Base-by-base conservation (phyloP, 2,797 vertebrate species). In the Linurgus olivaceus region DNA sequence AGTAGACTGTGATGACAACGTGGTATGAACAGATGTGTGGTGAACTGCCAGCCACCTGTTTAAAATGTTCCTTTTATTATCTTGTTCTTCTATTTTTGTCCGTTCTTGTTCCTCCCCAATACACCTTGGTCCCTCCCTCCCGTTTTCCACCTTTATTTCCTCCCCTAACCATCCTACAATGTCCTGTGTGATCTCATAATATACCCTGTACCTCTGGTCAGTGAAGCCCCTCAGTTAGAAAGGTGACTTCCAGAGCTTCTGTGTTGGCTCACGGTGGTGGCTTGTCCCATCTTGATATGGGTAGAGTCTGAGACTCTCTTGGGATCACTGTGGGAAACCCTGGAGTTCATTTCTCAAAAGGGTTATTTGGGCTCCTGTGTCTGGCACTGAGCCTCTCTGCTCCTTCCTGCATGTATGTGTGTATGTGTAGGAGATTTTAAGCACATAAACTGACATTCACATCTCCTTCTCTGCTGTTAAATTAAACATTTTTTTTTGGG, bases 401-500 rank as follows among this genome's bases (percentile, higher is more conserved):
- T 63, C 14, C 33, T 58, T 38, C 2, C 1, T 33, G 7, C 1
- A 0, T 20, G 4, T 17, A 2, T 33, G 15, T 40, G 25, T 21
- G 8, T 23, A 16, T 51, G 29, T 26, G 7, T 31, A 6, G 3
- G 23, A 58, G 24, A 28, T 21, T 83, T 77, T 51, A 51, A 31
- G 59, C 31, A 54, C 18, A 38, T 25, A 15, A 45, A 10, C 15
- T 52, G 62, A 47, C 11, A 54, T 8, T 17, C 17, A 13, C 9
- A 31, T 52, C 6, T 44, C 28, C 26, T 82, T 79, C 38, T 51
- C 44, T 83, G 33, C 37, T 83, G 25, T 44, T 73, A 31, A 63
- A 50, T 76, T 59, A 37, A 38, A 40, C 44, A 5, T 38, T 24
- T 72, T 59, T 38, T 68, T 1, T 40, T 86, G 76, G 35, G 52